Percentiles rank a stretch among this genome's conserved stretches.
These are phyloP conservation scores for Sebastes vulpes DNA, from an alignment of 2,797 vertebrate genomes.

Conservation along the genomic window DNA sequence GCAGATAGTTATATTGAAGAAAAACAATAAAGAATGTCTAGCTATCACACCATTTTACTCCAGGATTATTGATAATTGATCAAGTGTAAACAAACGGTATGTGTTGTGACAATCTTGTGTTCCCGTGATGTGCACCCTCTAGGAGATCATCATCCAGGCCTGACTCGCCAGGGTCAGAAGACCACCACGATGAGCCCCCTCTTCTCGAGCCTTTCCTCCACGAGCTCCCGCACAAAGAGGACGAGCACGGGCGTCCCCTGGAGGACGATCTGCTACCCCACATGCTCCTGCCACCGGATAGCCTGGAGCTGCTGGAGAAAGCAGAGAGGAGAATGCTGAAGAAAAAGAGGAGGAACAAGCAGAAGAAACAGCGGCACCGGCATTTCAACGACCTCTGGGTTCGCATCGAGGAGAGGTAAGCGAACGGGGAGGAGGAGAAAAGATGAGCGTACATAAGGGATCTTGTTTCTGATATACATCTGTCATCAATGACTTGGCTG, in stretches of 20 bases:
- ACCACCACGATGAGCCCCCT: constrained; percentile 56
- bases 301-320: constrained; percentile 82
- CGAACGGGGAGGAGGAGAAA: background rate
- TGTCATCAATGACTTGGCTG: background rate
- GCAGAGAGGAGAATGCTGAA: constrained; percentile 86
- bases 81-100: background rate
- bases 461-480: background rate
- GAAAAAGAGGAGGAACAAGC: constrained; percentile 84
- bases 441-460: background rate
- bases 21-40: background rate
- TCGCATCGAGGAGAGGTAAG: constrained; percentile 90
- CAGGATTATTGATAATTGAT: background rate
- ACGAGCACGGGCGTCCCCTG: constrained; percentile 68
- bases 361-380: constrained; percentile 85
- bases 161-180: constrained; percentile 48
- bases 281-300: constrained; percentile 79
- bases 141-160: constrained; percentile 61
- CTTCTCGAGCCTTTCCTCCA: constrained; percentile 82
- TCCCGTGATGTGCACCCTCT: constrained; percentile 1
- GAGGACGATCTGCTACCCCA: constrained; percentile 77
- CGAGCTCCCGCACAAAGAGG: constrained; percentile 74
- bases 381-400: constrained; percentile 94
- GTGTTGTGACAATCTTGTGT: background rate
- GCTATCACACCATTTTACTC: background rate
- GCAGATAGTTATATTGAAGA: background rate